Evolutionary conservation across 2,888 invertebrate genomes (phyloP).

Genomic region (Hirudinaria manillensis): DNA sequence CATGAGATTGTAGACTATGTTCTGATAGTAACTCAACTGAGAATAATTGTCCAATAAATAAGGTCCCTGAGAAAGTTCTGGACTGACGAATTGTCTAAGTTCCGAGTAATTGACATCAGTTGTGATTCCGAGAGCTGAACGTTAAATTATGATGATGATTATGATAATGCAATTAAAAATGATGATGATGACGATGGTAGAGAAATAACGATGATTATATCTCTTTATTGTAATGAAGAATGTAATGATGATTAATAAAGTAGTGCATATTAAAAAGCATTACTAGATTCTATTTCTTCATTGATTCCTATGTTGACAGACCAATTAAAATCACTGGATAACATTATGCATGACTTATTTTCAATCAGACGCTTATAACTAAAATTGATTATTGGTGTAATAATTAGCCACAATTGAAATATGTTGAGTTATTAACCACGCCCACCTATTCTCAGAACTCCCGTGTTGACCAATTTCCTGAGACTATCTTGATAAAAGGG

Average conservation of each 20-base stretch:
- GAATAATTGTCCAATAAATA: neutral
- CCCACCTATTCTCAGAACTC: slow-evolving; percentile 28
- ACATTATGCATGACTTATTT: no score
- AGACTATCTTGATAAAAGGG: neutral
- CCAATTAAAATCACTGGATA: no score
- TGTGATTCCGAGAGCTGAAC: slow-evolving; percentile 33
- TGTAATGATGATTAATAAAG: no score
- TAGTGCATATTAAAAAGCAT: no score
- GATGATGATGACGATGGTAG: neutral
- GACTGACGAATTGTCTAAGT: slow-evolving; percentile 24
- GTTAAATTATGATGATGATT: no score
- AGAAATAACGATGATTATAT: no score
- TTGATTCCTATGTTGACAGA: no score
- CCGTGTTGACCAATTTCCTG: neutral
- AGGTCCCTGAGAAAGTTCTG: neutral
- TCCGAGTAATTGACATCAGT: slow-evolving; percentile 21
- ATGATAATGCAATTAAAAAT: no score
- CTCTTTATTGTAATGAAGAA: no score
- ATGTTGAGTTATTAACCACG: neutral
- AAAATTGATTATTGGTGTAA: slow-evolving; percentile 5
- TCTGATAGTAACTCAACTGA: slow-evolving; percentile 10
- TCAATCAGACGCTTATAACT: no score
- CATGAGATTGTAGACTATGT: slow-evolving; percentile 21
- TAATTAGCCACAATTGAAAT: no score
- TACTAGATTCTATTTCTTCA: no score